phyloP scores from a whole-genome alignment of 2,113 vertebrate genomes.

The Rhodinocichla rosea region DNA sequence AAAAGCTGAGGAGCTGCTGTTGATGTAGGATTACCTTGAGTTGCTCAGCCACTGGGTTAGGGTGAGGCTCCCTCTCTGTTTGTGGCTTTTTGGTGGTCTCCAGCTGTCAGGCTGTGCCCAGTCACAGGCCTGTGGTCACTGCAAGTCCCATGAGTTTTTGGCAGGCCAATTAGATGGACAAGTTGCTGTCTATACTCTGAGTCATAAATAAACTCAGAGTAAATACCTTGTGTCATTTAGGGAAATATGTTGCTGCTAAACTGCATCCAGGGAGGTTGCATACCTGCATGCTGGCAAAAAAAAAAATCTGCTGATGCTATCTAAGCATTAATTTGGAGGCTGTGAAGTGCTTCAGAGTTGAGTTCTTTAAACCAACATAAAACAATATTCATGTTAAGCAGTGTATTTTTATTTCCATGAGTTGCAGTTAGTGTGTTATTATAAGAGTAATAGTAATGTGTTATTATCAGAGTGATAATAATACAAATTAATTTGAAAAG shows the following conservation, averaged over 20 bases:
- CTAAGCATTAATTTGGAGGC: neutral
- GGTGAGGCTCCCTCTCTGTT: neutral
- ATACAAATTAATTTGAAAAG: neutral
- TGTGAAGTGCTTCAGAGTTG: neutral
- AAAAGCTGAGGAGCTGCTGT: neutral
- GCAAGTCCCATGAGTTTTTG: neutral
- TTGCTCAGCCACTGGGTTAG: neutral
- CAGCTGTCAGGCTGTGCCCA: neutral
- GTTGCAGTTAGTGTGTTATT: neutral
- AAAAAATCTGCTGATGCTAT: neutral
- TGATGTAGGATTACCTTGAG: neutral
- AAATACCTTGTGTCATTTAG: neutral
- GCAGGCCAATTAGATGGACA: neutral
- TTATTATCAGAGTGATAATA: neutral
- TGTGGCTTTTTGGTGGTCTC: neutral
- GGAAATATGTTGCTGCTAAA: neutral
- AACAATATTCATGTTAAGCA: neutral
- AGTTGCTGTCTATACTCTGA: neutral
- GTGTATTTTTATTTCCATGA: neutral
- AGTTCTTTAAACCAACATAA: neutral
- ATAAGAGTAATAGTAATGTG: neutral
- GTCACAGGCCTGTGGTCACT: neutral
- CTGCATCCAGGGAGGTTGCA: neutral
- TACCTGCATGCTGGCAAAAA: neutral
- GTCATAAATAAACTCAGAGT: no score